phyloP scores from a whole-genome alignment of 1,140 invertebrate genomes.

The Heliconius eleuchia region DNA sequence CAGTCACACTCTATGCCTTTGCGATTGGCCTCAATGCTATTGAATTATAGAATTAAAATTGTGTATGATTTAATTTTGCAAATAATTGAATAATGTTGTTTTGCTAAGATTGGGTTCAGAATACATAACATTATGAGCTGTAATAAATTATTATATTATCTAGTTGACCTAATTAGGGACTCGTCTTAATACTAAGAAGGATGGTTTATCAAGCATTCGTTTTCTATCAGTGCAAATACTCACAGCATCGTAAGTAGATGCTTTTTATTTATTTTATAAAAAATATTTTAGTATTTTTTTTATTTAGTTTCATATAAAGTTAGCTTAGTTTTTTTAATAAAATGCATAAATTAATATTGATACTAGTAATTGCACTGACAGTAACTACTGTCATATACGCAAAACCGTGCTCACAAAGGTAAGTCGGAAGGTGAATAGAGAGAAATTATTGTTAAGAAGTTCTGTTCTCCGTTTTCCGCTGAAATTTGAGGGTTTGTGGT shows the following conservation, averaged over 20 bases:
- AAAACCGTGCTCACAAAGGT: slow-evolving; percentile 19
- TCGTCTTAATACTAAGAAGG: slow-evolving; percentile 9
- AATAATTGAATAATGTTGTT: slow-evolving; percentile 7
- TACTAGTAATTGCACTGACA: slow-evolving; percentile 18
- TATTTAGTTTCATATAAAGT: not conserved
- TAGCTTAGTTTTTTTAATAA: not conserved
- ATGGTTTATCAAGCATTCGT: slow-evolving; percentile 23
- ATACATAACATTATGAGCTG: not conserved
- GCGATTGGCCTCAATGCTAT: not conserved
- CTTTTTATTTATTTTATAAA: not conserved
- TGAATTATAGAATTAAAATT: not conserved
- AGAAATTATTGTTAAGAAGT: not conserved
- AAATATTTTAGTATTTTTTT: not conserved
- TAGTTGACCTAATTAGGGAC: slow-evolving; percentile 11
- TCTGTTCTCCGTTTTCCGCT: not conserved
- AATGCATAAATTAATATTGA: slow-evolving; percentile 23
- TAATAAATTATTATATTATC: slow-evolving; percentile 20
- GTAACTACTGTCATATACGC: slow-evolving; percentile 10
- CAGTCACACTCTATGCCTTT: not conserved
- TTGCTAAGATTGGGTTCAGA: not conserved
- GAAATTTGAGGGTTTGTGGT: not conserved
- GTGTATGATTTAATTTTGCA: not conserved
- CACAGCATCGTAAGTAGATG: slow-evolving; percentile 3
- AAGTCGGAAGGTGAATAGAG: not conserved
- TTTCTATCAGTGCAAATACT: slow-evolving; percentile 23